Percentiles rank a stretch among this genome's conserved stretches.
Evolutionary conservation across 1,140 invertebrate species (phyloP).

Genomic region (Panulirus ornatus): DNA sequence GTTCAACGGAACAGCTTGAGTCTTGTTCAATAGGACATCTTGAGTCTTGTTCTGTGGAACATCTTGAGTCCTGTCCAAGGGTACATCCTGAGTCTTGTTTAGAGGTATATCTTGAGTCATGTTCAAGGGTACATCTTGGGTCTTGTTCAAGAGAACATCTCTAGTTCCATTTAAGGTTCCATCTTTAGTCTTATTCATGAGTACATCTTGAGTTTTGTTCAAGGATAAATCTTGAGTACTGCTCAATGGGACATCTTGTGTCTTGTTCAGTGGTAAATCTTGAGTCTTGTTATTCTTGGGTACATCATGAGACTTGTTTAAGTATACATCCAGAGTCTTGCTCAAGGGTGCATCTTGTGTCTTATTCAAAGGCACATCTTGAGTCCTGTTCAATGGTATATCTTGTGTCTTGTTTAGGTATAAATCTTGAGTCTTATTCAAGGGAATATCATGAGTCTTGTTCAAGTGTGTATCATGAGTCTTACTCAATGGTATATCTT

Average conservation of each 20-base stretch:
- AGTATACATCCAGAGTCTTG: not conserved
- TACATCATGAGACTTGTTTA: not conserved
- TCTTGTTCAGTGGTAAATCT: too few species aligned
- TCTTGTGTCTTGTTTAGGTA: not conserved
- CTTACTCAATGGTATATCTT: too few species aligned
- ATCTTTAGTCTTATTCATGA: slow-evolving; percentile 8
- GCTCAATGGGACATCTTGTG: not conserved
- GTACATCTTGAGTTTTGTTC: not conserved
- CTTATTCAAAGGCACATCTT: slow-evolving; percentile 14
- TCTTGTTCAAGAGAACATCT: not conserved
- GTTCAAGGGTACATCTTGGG: not conserved
- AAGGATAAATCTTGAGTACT: not conserved
- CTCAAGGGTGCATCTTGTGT: not conserved
- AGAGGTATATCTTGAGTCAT: not conserved
- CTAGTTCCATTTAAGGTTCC: not conserved
- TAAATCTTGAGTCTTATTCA: not conserved
- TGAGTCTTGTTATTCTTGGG: not conserved
- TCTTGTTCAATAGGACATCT: not conserved
- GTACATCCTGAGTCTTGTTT: slow-evolving; percentile 9
- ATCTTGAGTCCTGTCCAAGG: not conserved
- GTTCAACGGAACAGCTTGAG: too few species aligned
- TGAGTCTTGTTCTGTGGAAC: not conserved
- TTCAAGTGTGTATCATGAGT: too few species aligned
- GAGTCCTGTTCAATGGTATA: not conserved
- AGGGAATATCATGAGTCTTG: too few species aligned